phyloP scores from a whole-genome alignment of 2,888 invertebrate genomes.

The Uloborus plumipes region DNA sequence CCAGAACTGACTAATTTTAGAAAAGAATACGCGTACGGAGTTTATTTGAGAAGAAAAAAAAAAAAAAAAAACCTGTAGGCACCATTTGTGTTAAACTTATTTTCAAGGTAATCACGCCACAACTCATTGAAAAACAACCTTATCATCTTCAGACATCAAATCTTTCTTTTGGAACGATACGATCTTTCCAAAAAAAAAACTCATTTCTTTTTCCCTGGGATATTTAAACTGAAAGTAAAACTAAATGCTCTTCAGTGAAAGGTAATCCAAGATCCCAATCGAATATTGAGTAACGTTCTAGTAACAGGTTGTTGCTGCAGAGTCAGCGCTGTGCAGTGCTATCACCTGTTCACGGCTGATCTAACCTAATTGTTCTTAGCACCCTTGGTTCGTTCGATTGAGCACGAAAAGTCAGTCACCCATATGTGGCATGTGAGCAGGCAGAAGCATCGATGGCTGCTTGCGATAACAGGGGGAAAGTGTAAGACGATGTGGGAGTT shows the following conservation, averaged over 20 bases:
- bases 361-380: constrained; percentile 39
- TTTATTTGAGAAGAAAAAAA: too few species aligned
- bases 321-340: neutral
- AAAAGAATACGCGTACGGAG: too few species aligned
- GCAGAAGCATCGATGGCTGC: constrained; percentile 33
- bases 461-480: constrained; percentile 28
- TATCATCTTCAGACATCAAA: constrained; percentile 10
- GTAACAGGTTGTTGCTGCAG: constrained; percentile 6
- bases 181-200: too few species aligned
- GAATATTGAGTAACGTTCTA: constrained; percentile 23
- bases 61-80: too few species aligned
- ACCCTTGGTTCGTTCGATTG: constrained; percentile 10
- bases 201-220: neutral
- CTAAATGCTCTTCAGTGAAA: constrained; percentile 35
- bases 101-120: constrained; percentile 2
- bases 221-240: constrained; percentile 31
- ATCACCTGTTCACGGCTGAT: constrained; percentile 31
- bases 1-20: too few species aligned
- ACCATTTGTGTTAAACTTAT: too few species aligned
- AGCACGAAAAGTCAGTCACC: constrained; percentile 36
- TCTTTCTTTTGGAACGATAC: too few species aligned
- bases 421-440: constrained; percentile 12
- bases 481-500: neutral
- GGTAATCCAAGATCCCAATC: constrained; percentile 21
- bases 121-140: constrained; percentile 15